Base-by-base conservation (phyloP, 2,113 vertebrate genomes). In the Alces alces region DNA sequence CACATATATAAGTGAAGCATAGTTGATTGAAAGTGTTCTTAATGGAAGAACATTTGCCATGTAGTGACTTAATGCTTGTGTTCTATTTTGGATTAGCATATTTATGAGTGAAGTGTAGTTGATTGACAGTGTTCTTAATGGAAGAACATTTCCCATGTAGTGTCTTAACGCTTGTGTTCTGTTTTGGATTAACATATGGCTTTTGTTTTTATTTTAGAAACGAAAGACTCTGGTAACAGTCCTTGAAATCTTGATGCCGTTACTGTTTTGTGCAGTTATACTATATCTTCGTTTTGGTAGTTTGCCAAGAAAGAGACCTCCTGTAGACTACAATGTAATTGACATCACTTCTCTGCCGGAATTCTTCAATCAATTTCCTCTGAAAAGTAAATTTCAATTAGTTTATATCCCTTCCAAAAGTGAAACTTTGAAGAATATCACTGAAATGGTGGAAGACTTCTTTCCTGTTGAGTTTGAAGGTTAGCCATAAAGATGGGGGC, bases 181-280 rank as follows among this genome's bases (percentile, higher is more conserved):
- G 33, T 79, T 45, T 16, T 76, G 23, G 21, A 1, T 47, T 86
- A 84, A 89, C 83, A 7, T 15, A 13, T 0, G n/a, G 15, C 10
- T 87, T 54, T 96, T 54, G 1, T 86, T 82, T 95, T 52, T 45
- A 50, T 82, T 86, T 39, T 98, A 99, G 99, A 99, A 99, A 97
- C 99, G 99, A 76, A 99, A 99, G 98, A 99, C 99, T 97, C 95
- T 99, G 98, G 99, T 99, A 33, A 99, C 99, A 0, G 30, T 99
- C 98, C 98, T 99, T 19, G 99, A 99, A 97, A 98, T 99, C 47
- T 98, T 99, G 80, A 98, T 99, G 94, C 99, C 99, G 0, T 98
- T 99, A 97, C 98, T 99, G 17, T 99, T 99, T 52, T 99, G 99
- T 0, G 98, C 98, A 95, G 99, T 99, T 98, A 98, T 99, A 91